A percentile compares a stretch with the other conserved stretches of the same genome.
These are phyloP conservation scores for Phyllotreta cruciferae DNA, from an alignment of 2,888 invertebrate genomes.

Conservation along the genomic window DNA sequence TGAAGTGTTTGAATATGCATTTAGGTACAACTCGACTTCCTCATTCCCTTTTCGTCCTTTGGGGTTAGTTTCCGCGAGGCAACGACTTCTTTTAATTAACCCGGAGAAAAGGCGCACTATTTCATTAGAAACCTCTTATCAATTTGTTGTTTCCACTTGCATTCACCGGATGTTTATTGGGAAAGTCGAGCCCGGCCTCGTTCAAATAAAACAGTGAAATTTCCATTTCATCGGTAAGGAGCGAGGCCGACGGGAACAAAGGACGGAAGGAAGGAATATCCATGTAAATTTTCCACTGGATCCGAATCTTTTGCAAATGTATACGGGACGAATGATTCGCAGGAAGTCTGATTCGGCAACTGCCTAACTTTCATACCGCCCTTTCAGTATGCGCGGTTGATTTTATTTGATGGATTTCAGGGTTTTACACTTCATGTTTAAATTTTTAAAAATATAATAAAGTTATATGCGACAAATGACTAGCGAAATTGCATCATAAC, in stretches of 20 bases:
- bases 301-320: slow-evolving; percentile 11
- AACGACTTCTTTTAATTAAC: too few species aligned
- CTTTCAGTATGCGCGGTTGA: slow-evolving; percentile 5
- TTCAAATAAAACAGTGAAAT: slow-evolving; percentile 11
- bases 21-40: too few species aligned
- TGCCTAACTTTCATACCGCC: slow-evolving; percentile 7
- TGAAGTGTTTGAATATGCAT: too few species aligned
- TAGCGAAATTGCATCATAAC: too few species aligned
- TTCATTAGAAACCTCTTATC: too few species aligned
- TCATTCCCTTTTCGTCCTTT: too few species aligned
- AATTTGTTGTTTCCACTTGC: too few species aligned
- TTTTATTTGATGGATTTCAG: background rate
- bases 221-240: slow-evolving; percentile 1
- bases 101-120: too few species aligned
- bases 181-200: background rate
- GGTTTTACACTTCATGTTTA: too few species aligned
- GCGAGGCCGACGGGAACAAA: background rate
- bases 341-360: slow-evolving; percentile 11
- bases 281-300: slow-evolving; percentile 9
- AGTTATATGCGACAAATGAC: too few species aligned
- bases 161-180: too few species aligned
- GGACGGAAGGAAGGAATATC: slow-evolving; percentile 12
- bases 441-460: slow-evolving; percentile 24
- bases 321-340: slow-evolving; percentile 7
- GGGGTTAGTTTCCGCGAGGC: too few species aligned